These are phyloP conservation scores for Cetonia aurata DNA, from an alignment of 2,888 invertebrate species.

Conservation along the genomic window DNA sequence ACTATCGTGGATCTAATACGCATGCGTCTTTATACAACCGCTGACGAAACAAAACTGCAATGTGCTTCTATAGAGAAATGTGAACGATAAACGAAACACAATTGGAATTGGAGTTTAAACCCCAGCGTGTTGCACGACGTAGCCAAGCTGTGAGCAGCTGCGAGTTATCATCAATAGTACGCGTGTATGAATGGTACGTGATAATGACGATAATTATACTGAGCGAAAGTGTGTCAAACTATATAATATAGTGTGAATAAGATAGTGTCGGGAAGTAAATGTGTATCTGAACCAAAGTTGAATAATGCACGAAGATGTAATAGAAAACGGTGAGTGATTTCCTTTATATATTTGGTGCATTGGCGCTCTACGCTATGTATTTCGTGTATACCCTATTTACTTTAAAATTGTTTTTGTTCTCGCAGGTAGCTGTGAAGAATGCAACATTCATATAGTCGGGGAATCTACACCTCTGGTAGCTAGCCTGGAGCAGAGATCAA, in stretches of 20 bases:
- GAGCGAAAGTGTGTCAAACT: constrained; percentile 16
- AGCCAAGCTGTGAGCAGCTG: no score
- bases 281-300: background rate
- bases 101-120: no score
- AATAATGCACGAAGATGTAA: constrained; percentile 31
- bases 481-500: constrained; percentile 1
- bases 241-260: constrained; percentile 12
- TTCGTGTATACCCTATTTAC: background rate
- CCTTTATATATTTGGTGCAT: background rate
- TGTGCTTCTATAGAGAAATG: no score
- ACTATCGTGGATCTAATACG: no score
- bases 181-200: background rate
- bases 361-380: background rate
- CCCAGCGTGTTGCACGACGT: no score
- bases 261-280: background rate
- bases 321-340: constrained; percentile 19
- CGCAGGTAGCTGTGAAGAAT: constrained; percentile 22
- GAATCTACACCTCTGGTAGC: constrained; percentile 29
- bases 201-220: constrained; percentile 1
- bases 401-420: background rate
- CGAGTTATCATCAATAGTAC: background rate
- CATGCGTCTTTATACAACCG: no score
- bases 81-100: no score
- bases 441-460: constrained; percentile 1
- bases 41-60: no score